Evolutionary conservation across 2,113 vertebrate genomes (phyloP).

Genomic region (Bos taurus): DNA sequence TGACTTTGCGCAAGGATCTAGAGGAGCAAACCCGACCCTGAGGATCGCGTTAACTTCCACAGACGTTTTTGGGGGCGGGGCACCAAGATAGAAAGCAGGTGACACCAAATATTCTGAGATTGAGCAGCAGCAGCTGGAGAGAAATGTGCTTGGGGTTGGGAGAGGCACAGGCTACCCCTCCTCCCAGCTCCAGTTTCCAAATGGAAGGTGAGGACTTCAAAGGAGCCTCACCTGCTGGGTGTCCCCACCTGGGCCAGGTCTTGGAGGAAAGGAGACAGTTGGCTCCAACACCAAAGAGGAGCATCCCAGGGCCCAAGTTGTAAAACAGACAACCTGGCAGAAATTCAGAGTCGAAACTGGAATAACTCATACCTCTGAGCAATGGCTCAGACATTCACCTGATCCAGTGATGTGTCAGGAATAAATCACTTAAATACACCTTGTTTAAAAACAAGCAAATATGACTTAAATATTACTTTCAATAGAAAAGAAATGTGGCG

Average conservation of each 20-base stretch:
- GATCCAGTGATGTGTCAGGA: neutral
- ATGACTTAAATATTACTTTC: constrained; percentile 7
- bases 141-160: neutral
- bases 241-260: neutral
- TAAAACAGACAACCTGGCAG: neutral
- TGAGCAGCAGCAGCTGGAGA: neutral
- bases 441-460: constrained; percentile 47
- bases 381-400: neutral
- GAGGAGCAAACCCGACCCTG: neutral
- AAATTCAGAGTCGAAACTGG: neutral
- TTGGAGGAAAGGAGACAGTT: neutral
- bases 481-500: neutral
- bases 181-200: neutral
- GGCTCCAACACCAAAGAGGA: neutral
- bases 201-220: neutral
- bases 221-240: neutral
- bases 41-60: neutral
- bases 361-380: constrained; percentile 27
- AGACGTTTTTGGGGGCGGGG: neutral
- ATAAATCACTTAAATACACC: constrained; percentile 44
- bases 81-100: neutral
- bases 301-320: neutral
- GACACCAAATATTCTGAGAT: neutral
- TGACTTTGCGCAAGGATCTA: constrained; percentile 1
- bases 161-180: neutral